Evolutionary conservation across 2,888 invertebrate species (phyloP), one percentile per base, ranked within the genome.

Genomic region (Linhomoeus sp.): DNA sequence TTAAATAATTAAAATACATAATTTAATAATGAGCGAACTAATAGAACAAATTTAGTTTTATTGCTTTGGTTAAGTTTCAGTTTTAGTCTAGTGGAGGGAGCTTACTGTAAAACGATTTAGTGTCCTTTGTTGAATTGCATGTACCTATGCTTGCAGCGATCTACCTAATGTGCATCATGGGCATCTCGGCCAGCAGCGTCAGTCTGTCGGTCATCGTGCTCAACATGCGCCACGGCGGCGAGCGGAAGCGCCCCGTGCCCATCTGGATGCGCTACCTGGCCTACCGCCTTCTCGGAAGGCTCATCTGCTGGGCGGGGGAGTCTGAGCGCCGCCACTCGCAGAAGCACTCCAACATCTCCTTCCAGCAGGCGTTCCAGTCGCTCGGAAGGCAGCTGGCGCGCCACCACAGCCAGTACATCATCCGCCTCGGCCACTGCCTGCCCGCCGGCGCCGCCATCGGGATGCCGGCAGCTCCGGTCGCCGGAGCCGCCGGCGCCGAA

Each of bases 91-190:
- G n/a, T n/a, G n/a, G n/a, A n/a, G n/a, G n/a, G n/a, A n/a, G n/a
- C n/a, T n/a, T n/a, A n/a, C n/a, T n/a, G n/a, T n/a, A n/a, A n/a
- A n/a, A n/a, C n/a, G n/a, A n/a, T n/a, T n/a, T n/a, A n/a, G n/a
- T n/a, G n/a, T n/a, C n/a, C n/a, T n/a, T n/a, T n/a, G n/a, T n/a
- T n/a, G n/a, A n/a, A n/a, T n/a, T n/a, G n/a, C n/a, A n/a, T n/a
- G n/a, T n/a, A n/a, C n/a, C n/a, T n/a, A n/a, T n/a, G n/a, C n/a
- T 54, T 55, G 22, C 55, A 67, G 67, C 67, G 25, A 66, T 69
- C 48, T 70, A 69, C 55, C 54, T 69, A 49, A 69, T 67, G 39
- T 62, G 66, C n/a, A 67, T 67, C 43, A 69, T 69, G 69, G 67
- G 62, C 22, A 65, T 68, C 58, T 68, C 68, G 41, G 68, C 68